These are phyloP conservation scores for Macropodus opercularis DNA, from an alignment of 2,797 vertebrate species.

Conservation along the genomic window DNA sequence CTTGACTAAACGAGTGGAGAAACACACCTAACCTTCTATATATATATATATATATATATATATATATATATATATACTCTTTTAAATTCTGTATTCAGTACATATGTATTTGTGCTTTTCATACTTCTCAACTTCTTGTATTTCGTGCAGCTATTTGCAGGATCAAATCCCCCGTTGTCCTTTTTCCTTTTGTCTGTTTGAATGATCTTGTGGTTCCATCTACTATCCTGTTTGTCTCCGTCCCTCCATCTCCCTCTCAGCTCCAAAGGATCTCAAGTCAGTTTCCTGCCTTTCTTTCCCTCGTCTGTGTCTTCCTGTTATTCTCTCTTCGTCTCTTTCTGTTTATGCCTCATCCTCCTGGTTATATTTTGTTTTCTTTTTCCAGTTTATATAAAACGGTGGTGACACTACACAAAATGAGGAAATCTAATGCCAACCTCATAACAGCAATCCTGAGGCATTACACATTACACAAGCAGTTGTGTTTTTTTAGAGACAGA, in stretches of 20 bases:
- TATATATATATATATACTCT: too few species aligned
- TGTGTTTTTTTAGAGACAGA: background rate
- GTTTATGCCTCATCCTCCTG: slow-evolving; percentile 31
- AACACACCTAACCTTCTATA: too few species aligned
- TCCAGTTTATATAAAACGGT: slow-evolving; percentile 2
- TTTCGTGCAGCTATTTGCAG: slow-evolving; percentile 37
- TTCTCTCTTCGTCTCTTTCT: slow-evolving; percentile 56
- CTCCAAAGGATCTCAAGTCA: slow-evolving; percentile 47
- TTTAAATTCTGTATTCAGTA: background rate
- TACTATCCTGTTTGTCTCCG: slow-evolving; percentile 69
- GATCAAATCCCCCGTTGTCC: slow-evolving; percentile 12
- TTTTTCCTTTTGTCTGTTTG: slow-evolving; percentile 50
- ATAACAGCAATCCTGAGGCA: background rate
- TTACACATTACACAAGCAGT: background rate
- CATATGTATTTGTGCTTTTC: too few species aligned
- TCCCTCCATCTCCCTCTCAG: slow-evolving; percentile 64
- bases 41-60: too few species aligned
- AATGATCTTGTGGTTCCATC: slow-evolving; percentile 44
- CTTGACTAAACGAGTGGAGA: too few species aligned
- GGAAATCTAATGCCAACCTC: background rate
- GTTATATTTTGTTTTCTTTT: slow-evolving; percentile 28
- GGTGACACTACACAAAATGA: background rate
- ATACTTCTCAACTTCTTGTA: too few species aligned
- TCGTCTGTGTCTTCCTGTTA: slow-evolving; percentile 81
- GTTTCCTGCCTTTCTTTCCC: slow-evolving; percentile 81